Percentiles rank a stretch among this genome's conserved stretches.
Conservation (phyloP, 2,797 vertebrate genomes). For the Lutjanus argentimaculatus region DNA sequence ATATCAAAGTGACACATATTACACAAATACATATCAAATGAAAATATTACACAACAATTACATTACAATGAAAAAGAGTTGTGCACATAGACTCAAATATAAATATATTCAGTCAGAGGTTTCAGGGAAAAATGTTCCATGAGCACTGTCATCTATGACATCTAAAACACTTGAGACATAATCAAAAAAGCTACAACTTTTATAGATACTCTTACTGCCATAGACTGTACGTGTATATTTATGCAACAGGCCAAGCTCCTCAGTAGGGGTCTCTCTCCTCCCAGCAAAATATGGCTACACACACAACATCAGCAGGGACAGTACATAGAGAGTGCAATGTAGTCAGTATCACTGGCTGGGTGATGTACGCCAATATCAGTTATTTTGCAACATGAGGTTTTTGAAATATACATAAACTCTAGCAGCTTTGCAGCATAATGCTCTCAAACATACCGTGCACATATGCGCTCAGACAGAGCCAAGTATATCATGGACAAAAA, state of each 20-base stretch:
- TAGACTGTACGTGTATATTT: background rate
- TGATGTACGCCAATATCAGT: conserved; percentile 7
- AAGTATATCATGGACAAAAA: background rate
- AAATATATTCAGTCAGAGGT: too few species aligned
- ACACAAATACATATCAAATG: too few species aligned
- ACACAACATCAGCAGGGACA: background rate
- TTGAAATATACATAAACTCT: background rate
- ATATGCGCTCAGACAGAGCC: background rate
- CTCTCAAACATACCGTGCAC: conserved; percentile 11
- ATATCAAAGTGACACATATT: too few species aligned
- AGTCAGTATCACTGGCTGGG: background rate
- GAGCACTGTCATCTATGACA: too few species aligned
- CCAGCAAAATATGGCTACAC: conserved; percentile 8
- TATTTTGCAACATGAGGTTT: conserved; percentile 8
- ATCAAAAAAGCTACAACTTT: too few species aligned
- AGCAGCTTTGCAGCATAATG: conserved; percentile 12
- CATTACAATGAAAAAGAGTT: too few species aligned
- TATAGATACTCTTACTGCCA: background rate
- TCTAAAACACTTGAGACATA: too few species aligned
- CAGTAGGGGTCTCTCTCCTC: conserved; percentile 53
- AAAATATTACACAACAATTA: too few species aligned
- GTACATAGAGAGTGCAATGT: background rate
- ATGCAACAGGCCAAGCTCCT: background rate
- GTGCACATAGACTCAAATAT: too few species aligned
- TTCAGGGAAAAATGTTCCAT: too few species aligned